phyloP scores from a whole-genome alignment of 1,140 invertebrate genomes.

The Reticulitermes speratus region DNA sequence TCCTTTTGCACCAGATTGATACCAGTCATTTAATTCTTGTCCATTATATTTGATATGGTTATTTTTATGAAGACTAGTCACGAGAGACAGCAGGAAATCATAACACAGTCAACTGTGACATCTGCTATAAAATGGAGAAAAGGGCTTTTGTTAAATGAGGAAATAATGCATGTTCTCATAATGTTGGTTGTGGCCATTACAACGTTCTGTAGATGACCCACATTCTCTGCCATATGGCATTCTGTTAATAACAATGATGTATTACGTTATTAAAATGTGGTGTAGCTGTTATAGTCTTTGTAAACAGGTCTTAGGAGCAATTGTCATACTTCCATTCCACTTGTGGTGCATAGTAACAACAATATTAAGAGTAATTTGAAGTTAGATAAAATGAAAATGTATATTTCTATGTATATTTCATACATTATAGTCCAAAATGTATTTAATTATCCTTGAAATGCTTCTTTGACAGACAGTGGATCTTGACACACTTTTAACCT shows the following conservation, averaged over 20 bases:
- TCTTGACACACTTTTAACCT: no score
- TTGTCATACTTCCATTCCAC: background rate
- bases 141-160: no score
- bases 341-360: background rate
- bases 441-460: background rate
- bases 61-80: no score
- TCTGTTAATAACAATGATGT: background rate
- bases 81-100: no score
- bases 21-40: no score
- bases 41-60: no score
- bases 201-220: no score
- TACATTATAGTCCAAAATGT: background rate
- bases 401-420: slow-evolving; percentile 6
- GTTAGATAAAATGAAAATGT: background rate
- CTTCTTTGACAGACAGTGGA: background rate
- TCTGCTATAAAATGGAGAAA: no score
- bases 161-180: no score
- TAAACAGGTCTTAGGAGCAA: background rate
- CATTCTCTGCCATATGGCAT: background rate
- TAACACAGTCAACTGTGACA: no score
- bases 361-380: background rate
- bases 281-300: background rate
- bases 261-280: background rate
- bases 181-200: no score
- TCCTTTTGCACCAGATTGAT: no score